Conservation (phyloP, 2,113 vertebrate species). For the rat (Rattus norvegicus) region DNA sequence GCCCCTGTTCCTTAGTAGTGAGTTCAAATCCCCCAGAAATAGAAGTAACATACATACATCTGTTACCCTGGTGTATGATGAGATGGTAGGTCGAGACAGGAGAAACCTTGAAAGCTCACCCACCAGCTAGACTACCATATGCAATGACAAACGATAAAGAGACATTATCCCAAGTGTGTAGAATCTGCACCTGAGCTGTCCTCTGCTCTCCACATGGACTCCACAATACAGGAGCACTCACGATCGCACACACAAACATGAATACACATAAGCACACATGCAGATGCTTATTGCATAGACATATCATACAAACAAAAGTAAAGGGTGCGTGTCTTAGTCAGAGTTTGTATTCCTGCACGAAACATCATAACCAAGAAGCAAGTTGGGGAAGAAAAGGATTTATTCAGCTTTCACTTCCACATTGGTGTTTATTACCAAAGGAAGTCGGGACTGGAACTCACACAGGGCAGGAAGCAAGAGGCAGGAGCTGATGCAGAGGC, state of each 20-base stretch:
- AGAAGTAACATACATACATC: neutral
- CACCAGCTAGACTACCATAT: neutral
- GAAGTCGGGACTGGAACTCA: too few species aligned
- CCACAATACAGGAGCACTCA: neutral
- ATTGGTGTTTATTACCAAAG: too few species aligned
- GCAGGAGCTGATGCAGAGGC: too few species aligned
- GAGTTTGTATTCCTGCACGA: too few species aligned
- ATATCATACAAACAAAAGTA: too few species aligned
- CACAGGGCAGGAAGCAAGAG: too few species aligned
- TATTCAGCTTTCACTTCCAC: too few species aligned
- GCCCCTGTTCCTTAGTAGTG: neutral
- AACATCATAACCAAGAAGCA: too few species aligned
- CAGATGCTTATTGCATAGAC: neutral
- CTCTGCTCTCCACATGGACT: neutral
- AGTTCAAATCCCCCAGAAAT: neutral
- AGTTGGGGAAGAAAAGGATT: too few species aligned
- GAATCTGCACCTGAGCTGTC: neutral
- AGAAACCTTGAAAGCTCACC: neutral
- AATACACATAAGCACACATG: neutral
- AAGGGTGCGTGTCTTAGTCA: neutral
- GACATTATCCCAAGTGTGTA: neutral
- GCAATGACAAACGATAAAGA: neutral
- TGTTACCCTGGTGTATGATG: neutral
- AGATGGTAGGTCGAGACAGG: neutral
- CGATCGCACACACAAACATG: neutral